Evolutionary conservation across 2,797 vertebrate genomes (phyloP), one percentile per base, ranked within the genome.

Genomic region (Kryptolebias ocellatus): DNA sequence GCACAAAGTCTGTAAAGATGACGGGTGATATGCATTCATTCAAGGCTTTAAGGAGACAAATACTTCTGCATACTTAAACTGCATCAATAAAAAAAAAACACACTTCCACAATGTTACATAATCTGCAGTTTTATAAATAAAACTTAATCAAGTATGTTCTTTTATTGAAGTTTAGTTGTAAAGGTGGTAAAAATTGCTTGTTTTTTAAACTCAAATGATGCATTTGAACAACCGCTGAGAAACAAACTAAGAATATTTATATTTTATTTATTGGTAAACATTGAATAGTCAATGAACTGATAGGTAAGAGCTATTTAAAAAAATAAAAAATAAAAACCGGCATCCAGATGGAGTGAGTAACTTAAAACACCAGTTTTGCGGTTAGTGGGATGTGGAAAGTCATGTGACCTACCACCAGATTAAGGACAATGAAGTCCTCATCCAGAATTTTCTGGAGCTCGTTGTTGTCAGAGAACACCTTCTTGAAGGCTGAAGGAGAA

Each of bases 381-480:
- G 37, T 1, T n/a, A 6, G 6, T 16, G 0, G 49, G 20, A 37
- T 49, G 14, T 62, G 7, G 58, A 8, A 42, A 24, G 3, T 10
- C 3, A 4, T 56, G 29, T 63, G 72, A 94, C 95, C 90, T 89
- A 98, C 98, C 84, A 98, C 74, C 42, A 99, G 92, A 80, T 99
- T 99, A 64, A 99, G 92, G 50, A 96, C 76, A 37, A 99, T 45
- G 54, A 99, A 98, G 39, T 96, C 94, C 18, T 97, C 92, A 60
- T 95, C 96, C 0, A 95, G 94, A 67, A 89, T 0, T 80, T 92
- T 97, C 91, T 99, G 98, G 60, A 99, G 83, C 0, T 96, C 94
- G 53, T 92, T 90, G 74, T 93, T 78, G 44, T 96, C 95, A 15
- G 96, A 83, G 56, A 99, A 92, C 6, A 68, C 83, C 72, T 99